A percentile compares a stretch with the other conserved stretches of the same genome.
These are phyloP conservation scores for Phorcus lineatus DNA, from an alignment of 2,888 invertebrate species.

Conservation along the genomic window DNA sequence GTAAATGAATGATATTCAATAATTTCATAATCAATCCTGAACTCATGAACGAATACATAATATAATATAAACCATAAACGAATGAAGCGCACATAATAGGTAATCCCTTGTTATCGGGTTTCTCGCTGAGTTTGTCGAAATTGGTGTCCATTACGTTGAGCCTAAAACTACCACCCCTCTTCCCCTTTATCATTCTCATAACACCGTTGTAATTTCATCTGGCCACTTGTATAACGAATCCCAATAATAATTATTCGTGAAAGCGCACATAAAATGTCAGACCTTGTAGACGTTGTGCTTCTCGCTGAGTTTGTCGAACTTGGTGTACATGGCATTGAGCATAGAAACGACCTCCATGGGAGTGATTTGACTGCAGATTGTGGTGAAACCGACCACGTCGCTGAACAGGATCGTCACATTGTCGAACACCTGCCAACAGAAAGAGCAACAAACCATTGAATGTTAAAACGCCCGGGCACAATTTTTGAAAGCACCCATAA, in stretches of 20 bases:
- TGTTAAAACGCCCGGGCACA: too few species aligned
- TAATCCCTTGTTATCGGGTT: conserved; percentile 95
- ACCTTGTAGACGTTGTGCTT: conserved; percentile 96
- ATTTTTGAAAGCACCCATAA: too few species aligned
- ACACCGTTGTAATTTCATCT: too few species aligned
- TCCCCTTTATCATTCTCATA: too few species aligned
- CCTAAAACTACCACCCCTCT: conserved; percentile 98
- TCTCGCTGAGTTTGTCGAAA: conserved; percentile 94
- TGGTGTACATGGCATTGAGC: conserved; percentile 95
- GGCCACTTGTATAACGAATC: too few species aligned
- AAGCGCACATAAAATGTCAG: too few species aligned
- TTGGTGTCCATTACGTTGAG: conserved; percentile 96
- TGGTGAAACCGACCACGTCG: conserved; percentile 97
- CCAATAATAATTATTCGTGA: too few species aligned
- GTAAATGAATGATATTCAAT: too few species aligned
- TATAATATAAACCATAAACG: too few species aligned
- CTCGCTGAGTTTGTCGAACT: conserved; percentile 95
- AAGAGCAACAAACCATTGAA: too few species aligned
- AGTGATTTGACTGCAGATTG: conserved; percentile 95
- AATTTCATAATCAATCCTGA: too few species aligned
- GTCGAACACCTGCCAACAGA: conserved; percentile 88
- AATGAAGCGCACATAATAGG: conserved; percentile 27
- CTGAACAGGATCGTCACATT: conserved; percentile 97
- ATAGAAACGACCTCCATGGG: conserved; percentile 99
- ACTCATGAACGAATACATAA: too few species aligned